Evolutionary conservation across 2,113 vertebrate species (phyloP), one percentile per base, ranked within the genome.

Genomic region (Chelonoidis abingdonii): DNA sequence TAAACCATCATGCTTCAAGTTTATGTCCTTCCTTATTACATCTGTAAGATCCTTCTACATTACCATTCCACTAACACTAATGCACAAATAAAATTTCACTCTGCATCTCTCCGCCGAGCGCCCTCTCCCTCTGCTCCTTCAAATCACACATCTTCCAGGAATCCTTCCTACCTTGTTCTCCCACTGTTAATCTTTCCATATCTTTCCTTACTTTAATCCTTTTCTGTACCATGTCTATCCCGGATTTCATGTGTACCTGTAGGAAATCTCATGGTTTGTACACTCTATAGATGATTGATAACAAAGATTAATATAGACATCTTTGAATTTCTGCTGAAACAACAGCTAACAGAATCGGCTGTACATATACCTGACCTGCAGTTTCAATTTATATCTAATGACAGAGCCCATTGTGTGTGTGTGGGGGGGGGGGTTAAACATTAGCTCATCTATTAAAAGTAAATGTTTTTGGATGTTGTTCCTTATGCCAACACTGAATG

Each of bases 61-160:
- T 83, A 90, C 94, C 90, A 96, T 89, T 86, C 79, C 88, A 38
- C 50, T 92, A 47, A 84, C 72, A 59, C 53, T 94, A 83, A 95
- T 87, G 80, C 5, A n/a, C 88, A 89, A 84, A 27, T 94, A 95
- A 53, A 80, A 69, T 90, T 44, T 69, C 84, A 0, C 50, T 76
- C 49, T 0, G 2, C 41, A 49, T 69, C 69, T 65, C 83, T 85
- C 84, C 87, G 89, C 95, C 91, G 96, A 95, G 83, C 29, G 24
- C 41, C 54, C 59, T 85, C 82, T 88, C 79, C 59, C 86, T 76
- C 24, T 92, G 38, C 24, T 95, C 88, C 89, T 96, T 88, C 91
- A 87, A 83, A 96, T 81, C 83, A 95, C 75, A 69, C 82, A 80
- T 88, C 80, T 97, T 97, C 97, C 94, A 96, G 95, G 93, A 94